Evolutionary conservation across 2,113 vertebrate species (phyloP).

Genomic region (Thunnus maccoyii): DNA sequence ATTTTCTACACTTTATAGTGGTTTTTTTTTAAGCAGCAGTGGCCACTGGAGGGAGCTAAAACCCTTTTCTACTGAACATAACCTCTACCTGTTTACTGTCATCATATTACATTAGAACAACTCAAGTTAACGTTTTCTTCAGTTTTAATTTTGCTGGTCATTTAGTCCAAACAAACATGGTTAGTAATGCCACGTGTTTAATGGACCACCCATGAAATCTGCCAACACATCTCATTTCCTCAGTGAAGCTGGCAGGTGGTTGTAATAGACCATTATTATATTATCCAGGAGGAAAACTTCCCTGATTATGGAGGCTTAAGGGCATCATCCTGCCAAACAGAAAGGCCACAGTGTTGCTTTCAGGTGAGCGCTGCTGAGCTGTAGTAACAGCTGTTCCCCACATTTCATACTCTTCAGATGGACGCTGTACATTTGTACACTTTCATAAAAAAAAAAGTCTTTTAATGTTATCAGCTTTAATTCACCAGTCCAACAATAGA

Average conservation of each 20-base stretch:
- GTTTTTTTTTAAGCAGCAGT: neutral
- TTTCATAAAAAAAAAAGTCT: neutral
- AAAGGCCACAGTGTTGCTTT: neutral
- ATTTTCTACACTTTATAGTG: neutral
- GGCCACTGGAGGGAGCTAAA: constrained; percentile 62
- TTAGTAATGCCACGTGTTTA: neutral
- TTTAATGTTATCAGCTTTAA: no score
- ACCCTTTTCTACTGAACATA: neutral
- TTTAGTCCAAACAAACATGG: neutral
- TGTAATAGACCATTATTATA: constrained; percentile 52
- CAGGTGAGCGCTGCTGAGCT: neutral
- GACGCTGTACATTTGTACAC: neutral
- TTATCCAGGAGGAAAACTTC: constrained; percentile 39
- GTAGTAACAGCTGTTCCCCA: neutral
- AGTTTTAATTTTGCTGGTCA: neutral
- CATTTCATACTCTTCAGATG: neutral
- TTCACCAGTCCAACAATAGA: neutral
- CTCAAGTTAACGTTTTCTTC: neutral
- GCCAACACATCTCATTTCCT: constrained; percentile 49
- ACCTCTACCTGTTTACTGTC: neutral
- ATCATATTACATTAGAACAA: neutral
- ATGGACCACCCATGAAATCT: constrained; percentile 43
- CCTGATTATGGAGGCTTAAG: constrained; percentile 38
- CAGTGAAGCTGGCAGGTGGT: constrained; percentile 41
- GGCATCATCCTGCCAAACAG: constrained; percentile 25